Conservation (phyloP, 1,140 invertebrate species). For the Temnothorax longispinosus region DNA sequence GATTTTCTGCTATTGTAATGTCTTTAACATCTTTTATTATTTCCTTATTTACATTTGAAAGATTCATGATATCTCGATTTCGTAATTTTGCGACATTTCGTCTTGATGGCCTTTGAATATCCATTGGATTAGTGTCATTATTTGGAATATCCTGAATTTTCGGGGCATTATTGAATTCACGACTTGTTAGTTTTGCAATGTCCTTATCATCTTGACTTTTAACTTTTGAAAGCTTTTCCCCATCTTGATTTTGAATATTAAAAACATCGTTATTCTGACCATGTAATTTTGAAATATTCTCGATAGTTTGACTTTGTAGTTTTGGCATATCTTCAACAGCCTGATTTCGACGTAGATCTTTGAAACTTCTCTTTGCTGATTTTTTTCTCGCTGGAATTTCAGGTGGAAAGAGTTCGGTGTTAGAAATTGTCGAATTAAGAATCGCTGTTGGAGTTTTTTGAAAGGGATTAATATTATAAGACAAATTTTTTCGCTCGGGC, state of each 20-base stretch:
- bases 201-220: background rate
- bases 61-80: background rate
- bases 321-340: background rate
- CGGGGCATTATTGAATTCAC: background rate
- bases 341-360: background rate
- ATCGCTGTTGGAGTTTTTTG: background rate
- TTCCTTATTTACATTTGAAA: background rate
- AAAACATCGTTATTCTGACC: background rate
- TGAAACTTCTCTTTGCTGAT: slow-evolving; percentile 15
- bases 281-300: background rate
- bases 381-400: slow-evolving; percentile 66
- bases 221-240: background rate
- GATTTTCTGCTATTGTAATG: background rate
- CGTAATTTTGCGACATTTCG: background rate
- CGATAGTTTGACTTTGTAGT: background rate
- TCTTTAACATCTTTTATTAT: background rate
- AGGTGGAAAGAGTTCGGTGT: slow-evolving; percentile 33
- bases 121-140: background rate
- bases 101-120: background rate
- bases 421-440: background rate
- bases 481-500: slow-evolving; percentile 67
- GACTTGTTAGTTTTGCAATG: background rate
- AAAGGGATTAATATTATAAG: slow-evolving; percentile 50
- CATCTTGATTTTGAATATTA: background rate
- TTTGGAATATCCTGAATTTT: slow-evolving; percentile 1